phyloP scores from a whole-genome alignment of 2,888 invertebrate species.

The Arrhopalites spinosus region DNA sequence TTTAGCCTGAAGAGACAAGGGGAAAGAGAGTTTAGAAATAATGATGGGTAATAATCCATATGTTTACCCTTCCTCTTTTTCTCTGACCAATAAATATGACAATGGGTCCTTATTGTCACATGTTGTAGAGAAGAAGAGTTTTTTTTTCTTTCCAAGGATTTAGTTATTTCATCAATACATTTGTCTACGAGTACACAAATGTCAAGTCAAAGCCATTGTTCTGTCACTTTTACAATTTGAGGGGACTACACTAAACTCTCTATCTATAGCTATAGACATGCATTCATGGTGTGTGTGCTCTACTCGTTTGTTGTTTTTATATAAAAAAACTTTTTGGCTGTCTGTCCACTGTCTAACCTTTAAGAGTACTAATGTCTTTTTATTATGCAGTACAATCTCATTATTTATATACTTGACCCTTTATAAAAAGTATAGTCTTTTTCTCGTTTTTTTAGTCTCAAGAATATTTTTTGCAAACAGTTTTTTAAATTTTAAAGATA shows the following conservation, averaged over 20 bases:
- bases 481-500: background rate
- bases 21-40: background rate
- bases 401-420: background rate
- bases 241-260: too few species aligned
- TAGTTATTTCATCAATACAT: constrained; percentile 48
- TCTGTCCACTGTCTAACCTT: too few species aligned
- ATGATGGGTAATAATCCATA: constrained; percentile 14
- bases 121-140: constrained; percentile 1
- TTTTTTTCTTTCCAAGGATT: constrained; percentile 22
- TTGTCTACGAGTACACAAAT: constrained; percentile 49
- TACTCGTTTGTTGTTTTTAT: too few species aligned
- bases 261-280: too few species aligned
- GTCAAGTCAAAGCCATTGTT: constrained; percentile 56
- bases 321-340: too few species aligned
- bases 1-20: too few species aligned
- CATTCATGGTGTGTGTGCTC: background rate
- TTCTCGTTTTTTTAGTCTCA: background rate
- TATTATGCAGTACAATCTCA: too few species aligned
- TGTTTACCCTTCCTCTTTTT: constrained; percentile 15
- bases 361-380: too few species aligned
- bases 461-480: background rate
- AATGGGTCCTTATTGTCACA: constrained; percentile 8
- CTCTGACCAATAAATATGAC: constrained; percentile 10
- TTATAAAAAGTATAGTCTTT: background rate
- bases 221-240: constrained; percentile 45